Base-by-base conservation (phyloP, 2,113 vertebrate species). In the Theropithecus gelada region DNA sequence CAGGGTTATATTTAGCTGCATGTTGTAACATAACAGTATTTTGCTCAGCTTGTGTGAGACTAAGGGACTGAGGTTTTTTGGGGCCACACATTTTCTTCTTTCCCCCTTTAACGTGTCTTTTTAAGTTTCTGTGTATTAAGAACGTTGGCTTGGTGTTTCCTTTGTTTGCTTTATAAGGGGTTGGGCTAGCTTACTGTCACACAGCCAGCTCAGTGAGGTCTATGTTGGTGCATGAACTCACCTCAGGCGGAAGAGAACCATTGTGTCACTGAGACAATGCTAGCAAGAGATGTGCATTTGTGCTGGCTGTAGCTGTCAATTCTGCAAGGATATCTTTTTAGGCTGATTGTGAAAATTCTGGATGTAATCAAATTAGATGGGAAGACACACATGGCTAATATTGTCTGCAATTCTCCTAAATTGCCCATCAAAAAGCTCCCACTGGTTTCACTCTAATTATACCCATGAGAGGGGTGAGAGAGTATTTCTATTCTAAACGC, bases 271-370 rank as follows among this genome's bases (percentile, higher is more conserved):
- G 50, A 79, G 59, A 82, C 22, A 2, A 0, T 11, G 20, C 13
- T 45, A 59, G 35, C n/a, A 48, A 55, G 59, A 64, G 90, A 43
- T 18, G 5, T 40, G 11, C 38, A 1, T 50, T 66, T 59, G 17
- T 73, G 35, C 17, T n/a, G 35, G 64, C 75, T 72, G 20, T 30
- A 40, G 52, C 32, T 88, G 73, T 82, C 85, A 55, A 45, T 90
- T 96, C 52, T 79, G 66, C 73, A 73, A 94, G 66, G 61, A 82
- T 64, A 38, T 90, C 64, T 95, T 90, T 95, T 64, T 30, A 95
- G 91, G 82, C 50, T 87, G 72, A 83, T 91, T 66, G 57, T 84
- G 88, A 72, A 64, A 80, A 93, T 84, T 83, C 40, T 93, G 50
- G 30, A 90, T 84, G 30, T 68, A 18, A 5, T 91, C 88, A 64